These are phyloP conservation scores for Bufo bufo DNA, from an alignment of 2,113 vertebrate genomes.

Conservation along the genomic window DNA sequence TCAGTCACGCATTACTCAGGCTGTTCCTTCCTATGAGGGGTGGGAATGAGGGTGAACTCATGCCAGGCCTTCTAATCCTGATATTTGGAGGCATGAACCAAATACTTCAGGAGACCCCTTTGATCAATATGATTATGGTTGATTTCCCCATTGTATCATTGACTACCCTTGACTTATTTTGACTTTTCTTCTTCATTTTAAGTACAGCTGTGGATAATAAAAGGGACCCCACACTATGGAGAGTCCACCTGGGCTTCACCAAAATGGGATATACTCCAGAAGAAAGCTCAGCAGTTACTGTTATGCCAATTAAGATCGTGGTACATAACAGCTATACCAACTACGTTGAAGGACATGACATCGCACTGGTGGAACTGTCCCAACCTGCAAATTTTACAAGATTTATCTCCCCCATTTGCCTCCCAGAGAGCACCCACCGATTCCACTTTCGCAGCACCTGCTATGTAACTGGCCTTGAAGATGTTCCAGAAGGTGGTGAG, in stretches of 20 bases:
- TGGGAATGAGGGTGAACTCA: no score
- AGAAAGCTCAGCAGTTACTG: constrained; percentile 62
- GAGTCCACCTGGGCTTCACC: constrained; percentile 72
- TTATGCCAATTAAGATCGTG: constrained; percentile 25
- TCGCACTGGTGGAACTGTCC: constrained; percentile 20
- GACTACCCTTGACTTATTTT: background rate
- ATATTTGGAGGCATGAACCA: background rate
- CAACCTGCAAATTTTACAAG: constrained; percentile 19
- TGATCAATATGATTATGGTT: background rate
- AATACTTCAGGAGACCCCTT: background rate
- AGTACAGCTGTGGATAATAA: background rate
- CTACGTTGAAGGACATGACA: constrained; percentile 2
- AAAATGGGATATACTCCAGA: constrained; percentile 62
- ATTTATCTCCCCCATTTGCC: constrained; percentile 44
- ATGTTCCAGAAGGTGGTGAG: background rate
- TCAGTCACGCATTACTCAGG: no score
- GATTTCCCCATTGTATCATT: background rate
- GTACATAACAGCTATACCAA: background rate
- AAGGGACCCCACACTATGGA: constrained; percentile 70
- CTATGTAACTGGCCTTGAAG: constrained; percentile 24
- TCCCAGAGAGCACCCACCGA: constrained; percentile 29
- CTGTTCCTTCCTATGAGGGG: no score
- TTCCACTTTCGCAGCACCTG: constrained; percentile 27
- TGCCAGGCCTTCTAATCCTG: background rate
- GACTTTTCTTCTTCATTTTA: background rate